Base-by-base conservation (phyloP, 2,113 vertebrate species). In the Callionymus lyra region DNA sequence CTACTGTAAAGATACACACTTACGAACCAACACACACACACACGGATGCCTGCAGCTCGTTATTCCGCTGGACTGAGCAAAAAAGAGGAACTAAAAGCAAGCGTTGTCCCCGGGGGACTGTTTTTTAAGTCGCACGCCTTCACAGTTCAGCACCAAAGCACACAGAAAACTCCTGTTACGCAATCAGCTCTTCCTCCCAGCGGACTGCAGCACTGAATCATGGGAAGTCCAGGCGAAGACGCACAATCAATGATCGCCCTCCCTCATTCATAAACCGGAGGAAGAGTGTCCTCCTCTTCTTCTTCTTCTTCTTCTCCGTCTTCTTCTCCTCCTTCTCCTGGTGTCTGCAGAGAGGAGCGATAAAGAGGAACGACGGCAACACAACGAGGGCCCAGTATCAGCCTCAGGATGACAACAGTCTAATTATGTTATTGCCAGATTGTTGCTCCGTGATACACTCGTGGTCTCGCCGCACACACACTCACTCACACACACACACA, bases 71-170 rank as follows among this genome's bases (percentile, higher is more conserved):
- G 70, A 75, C 78, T 75, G 76, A 76, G 72, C 78, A 76, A 78
- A 76, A 78, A 79, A 81, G 68, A 72, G 74, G 72, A 83, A 76
- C 78, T 83, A 81, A 83, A 83, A 83, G 81, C 74, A 72, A 74
- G 72, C 55, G 39, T 57, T 48, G 10, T 80, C 78, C 63, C n/a
- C 78, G 59, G 46, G 70, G 68, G 78, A 79, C 59, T 71, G 68
- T 78, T 81, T 83, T n/a, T 63, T 68, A 76, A 81, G 78, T 83
- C 65, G 49, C 76, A 78, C 74, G 78, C 81, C 76, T 80, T 78
- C 78, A 75, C 74, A 83, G 76, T 76, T 78, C 78, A 81, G 72
- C 77, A 69, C 70, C 68, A 62, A 79, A 76, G 78, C 63, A 72
- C 72, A 71, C 53, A 74, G 74, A 74, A n/a, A 78, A 68, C 56